Evolutionary conservation across 2,113 vertebrate genomes (phyloP), one percentile per base, ranked within the genome.

Genomic region (Tenebrosternarchus preto): DNA sequence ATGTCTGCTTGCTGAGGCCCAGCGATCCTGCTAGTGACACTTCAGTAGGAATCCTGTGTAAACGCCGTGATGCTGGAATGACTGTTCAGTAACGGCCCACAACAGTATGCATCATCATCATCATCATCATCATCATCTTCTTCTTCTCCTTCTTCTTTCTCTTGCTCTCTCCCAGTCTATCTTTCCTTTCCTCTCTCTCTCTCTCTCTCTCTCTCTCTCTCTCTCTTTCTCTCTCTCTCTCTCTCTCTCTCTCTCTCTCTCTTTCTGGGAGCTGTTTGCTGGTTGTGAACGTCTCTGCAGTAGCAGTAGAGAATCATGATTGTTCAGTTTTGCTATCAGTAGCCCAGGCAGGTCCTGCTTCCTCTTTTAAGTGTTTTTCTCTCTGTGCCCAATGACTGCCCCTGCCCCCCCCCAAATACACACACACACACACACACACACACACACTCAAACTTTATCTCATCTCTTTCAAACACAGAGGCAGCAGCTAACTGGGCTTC

Each of bases 201-300:
- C 39, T 73, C 73, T 43, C 50, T 67, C 72, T 60, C 43, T 22
- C 60, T 53, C 36, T 7, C 73, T 8, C 33, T 12, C n/a, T 36
- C 61, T 73, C 64, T 66, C 57, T 56, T 73, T 12, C 4, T 27
- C 55, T 39, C 27, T 66, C 36, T 82, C 16, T 59, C 39, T 57
- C 68, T 57, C 39, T 78, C 36, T 46, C 31, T 64, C 12, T 60
- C 72, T 39, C n/a, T 22, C 20, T 43, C 57, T 33, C 36, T 25
- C 36, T 46, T 36, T 86, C 89, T 82, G 84, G 86, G 83, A 88
- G 82, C 87, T 80, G 90, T 90, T 90, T 83, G 82, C 88, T 73
- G 87, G 82, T 86, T 80, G 75, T 85, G 89, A 90, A 88, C 89
- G 87, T 88, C 70, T 77, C 91, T 91, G 91, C 91, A 72, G 70